A percentile compares a stretch with the other conserved stretches of the same genome.
phyloP scores from a whole-genome alignment of 2,113 vertebrate species.

The Cercopithecus mona region DNA sequence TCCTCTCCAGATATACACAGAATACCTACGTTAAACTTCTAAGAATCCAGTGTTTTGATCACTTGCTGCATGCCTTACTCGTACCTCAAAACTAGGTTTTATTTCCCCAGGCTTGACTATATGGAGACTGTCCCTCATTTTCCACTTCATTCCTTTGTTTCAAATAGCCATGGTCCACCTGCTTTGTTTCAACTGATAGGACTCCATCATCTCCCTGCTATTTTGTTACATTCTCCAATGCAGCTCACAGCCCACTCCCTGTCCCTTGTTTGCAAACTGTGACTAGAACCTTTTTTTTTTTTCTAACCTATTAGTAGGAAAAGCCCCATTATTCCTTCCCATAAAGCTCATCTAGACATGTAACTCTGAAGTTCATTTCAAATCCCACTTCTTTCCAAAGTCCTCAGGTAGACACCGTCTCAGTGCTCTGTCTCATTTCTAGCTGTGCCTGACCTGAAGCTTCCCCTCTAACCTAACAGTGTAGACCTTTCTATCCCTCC shows the following conservation, averaged over 20 bases:
- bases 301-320: not conserved
- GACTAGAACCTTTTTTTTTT: not conserved
- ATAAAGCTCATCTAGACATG: not conserved
- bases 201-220: not conserved
- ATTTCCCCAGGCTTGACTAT: not conserved
- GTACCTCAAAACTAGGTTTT: constrained; percentile 25
- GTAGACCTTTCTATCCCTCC: not conserved
- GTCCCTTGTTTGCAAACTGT: not conserved
- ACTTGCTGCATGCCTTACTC: not conserved
- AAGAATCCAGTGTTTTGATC: not conserved
- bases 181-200: constrained; percentile 15
- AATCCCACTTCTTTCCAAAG: not conserved
- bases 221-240: not conserved
- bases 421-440: not conserved
- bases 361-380: not conserved
- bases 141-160: not conserved
- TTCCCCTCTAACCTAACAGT: not conserved
- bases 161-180: not conserved
- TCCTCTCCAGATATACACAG: not conserved
- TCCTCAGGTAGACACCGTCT: not conserved
- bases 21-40: not conserved
- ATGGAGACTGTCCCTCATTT: not conserved
- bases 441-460: not conserved
- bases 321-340: not conserved
- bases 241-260: not conserved